phyloP scores from a whole-genome alignment of 2,797 vertebrate genomes.

The Avahi laniger region DNA sequence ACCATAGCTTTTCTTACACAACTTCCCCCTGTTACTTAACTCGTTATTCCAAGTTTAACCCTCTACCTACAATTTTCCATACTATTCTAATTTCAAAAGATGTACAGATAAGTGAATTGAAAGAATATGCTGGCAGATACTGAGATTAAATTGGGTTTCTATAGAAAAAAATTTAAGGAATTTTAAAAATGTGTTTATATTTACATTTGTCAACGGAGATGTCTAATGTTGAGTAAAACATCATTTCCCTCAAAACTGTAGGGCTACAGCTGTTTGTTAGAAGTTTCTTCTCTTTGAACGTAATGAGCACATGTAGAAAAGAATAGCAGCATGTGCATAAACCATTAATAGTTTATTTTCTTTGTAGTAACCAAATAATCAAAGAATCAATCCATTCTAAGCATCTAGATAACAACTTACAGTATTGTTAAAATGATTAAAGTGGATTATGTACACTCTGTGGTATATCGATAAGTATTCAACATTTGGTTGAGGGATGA shows the following conservation, averaged over 20 bases:
- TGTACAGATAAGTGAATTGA: background rate
- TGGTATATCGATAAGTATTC: background rate
- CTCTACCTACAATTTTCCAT: background rate
- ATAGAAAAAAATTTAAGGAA: background rate
- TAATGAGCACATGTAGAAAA: background rate
- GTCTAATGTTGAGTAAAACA: background rate
- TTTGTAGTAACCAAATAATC: background rate
- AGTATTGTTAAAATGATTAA: background rate
- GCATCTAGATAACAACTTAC: background rate
- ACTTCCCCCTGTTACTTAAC: conserved; percentile 36
- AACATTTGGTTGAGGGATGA: background rate
- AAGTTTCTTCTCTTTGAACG: too few relatives aligned
- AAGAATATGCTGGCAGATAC: background rate
- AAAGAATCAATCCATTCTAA: background rate
- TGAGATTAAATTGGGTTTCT: background rate
- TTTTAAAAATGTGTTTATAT: background rate
- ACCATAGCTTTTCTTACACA: background rate
- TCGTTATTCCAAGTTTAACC: conserved; percentile 38
- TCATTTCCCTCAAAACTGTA: background rate
- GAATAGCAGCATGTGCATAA: background rate
- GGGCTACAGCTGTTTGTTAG: background rate
- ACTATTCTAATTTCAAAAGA: conserved; percentile 10
- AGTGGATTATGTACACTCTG: background rate
- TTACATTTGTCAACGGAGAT: background rate
- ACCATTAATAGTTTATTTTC: background rate